A percentile compares a stretch with the other conserved stretches of the same genome.
Evolutionary conservation across 2,113 vertebrate species (phyloP).

Genomic region (Prionailurus bengalensis): DNA sequence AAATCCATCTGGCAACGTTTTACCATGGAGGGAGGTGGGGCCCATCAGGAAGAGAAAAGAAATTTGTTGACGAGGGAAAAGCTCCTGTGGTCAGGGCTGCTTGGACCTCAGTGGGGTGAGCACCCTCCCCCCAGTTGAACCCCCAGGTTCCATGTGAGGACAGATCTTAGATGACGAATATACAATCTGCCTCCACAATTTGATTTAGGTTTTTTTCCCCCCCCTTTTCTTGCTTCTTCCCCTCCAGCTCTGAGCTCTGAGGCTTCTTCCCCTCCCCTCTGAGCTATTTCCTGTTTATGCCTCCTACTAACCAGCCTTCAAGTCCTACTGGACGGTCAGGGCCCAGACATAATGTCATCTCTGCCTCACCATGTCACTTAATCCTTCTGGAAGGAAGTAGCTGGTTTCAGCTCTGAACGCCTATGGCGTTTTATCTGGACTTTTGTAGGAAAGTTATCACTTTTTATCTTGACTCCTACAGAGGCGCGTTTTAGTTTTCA

Average conservation of each 20-base stretch:
- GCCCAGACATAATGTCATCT: background rate
- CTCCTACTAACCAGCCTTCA: background rate
- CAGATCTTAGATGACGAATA: background rate
- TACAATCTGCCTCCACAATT: background rate
- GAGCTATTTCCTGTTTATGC: background rate
- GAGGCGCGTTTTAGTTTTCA: background rate
- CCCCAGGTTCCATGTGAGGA: background rate
- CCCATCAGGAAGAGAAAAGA: background rate
- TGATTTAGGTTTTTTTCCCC: no score
- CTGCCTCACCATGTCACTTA: background rate
- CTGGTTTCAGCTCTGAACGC: background rate
- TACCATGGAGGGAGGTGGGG: background rate
- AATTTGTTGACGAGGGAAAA: background rate
- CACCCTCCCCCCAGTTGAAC: no score
- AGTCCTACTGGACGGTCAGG: background rate
- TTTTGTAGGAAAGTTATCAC: background rate
- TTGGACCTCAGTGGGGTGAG: background rate
- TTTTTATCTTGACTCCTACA: background rate
- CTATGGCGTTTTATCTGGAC: background rate
- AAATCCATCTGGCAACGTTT: slow-evolving; percentile 67
- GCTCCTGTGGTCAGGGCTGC: background rate
- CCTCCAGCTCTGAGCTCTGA: no score
- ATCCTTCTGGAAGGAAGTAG: background rate
- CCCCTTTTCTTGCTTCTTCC: background rate
- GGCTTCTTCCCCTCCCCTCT: no score